Base-by-base conservation (phyloP, 64 coral and sea anemone genomes). In the Montipora sp. region DNA sequence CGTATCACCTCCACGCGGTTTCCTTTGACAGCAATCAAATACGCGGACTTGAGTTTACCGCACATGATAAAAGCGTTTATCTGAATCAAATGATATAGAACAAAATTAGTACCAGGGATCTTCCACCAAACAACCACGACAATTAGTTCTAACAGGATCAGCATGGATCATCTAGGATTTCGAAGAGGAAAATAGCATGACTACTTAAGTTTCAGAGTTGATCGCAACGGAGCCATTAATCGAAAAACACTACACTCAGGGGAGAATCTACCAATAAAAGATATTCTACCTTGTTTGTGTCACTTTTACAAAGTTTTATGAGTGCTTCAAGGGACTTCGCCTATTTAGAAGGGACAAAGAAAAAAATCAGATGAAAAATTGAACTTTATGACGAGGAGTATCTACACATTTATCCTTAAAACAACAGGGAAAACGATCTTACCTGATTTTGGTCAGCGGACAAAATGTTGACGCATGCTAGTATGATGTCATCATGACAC, bases 391-490 rank as follows among this genome's bases (percentile, higher is more conserved):
- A 36, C 36, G 36, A 36, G 36, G 36, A 36, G 36, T 36, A 36
- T 36, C 36, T 2, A 36, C 6, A 8, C 53, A 57, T 11, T 57
- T 6, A 6, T 57, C 53, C 53, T 57, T 57, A 6, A 57, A 57
- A 6, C 6, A 11, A 57, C 53, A 82, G 5, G 7, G 43, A 84
- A 72, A 51, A 47, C 1, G 18, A 46, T 16, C 15, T 13, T 77
- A 98, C 97, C 97, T 98, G 94, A 79, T 70, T 98, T 21, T 98
- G 91, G 77, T 98, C 97, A 87, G 92, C 77, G 21, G 94, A 88
- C 8, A 95, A 82, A 23, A 96, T 98, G 12, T 94, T 87, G 51
- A 98, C 94, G 51, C 94, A 95, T 58, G 87, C 94, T 6, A 98
- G 88, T 58, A 98, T 95, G 74, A 99, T 93, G 4, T 94, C 94